These are phyloP conservation scores for Euproctis similis DNA, from an alignment of 2,888 invertebrate species.

Conservation along the genomic window DNA sequence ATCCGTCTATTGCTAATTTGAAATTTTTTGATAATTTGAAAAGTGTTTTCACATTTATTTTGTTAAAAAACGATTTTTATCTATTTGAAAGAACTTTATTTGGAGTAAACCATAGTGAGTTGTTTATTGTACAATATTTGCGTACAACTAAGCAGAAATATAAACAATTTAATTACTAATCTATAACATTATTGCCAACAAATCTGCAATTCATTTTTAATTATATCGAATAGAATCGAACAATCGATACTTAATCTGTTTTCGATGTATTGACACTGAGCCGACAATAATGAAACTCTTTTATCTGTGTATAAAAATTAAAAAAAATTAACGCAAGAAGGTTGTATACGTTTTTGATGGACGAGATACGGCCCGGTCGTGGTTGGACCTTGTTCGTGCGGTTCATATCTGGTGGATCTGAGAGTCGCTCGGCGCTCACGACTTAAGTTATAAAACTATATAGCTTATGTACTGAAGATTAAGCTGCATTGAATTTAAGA, in stretches of 20 bases:
- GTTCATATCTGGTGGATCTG: slow-evolving; percentile 40
- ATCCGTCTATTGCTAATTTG: too few species aligned
- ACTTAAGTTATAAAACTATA: slow-evolving; percentile 31
- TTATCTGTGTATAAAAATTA: slow-evolving; percentile 34
- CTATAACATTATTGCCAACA: too few species aligned
- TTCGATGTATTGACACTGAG: slow-evolving; percentile 26
- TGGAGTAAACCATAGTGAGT: too few species aligned
- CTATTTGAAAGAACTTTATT: too few species aligned
- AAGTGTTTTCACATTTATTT: too few species aligned
- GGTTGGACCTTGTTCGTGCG: slow-evolving; percentile 29
- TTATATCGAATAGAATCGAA: too few species aligned
- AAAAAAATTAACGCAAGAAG: slow-evolving; percentile 28
- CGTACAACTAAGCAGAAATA: too few species aligned
- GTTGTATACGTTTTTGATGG: slow-evolving; percentile 36
- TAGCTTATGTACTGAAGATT: slow-evolving; percentile 26
- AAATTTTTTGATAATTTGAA: too few species aligned
- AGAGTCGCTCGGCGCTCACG: slow-evolving; percentile 31
- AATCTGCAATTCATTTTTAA: too few species aligned
- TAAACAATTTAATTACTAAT: too few species aligned
- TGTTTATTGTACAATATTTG: too few species aligned
- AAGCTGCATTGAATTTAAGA: slow-evolving; percentile 26
- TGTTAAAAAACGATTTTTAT: too few species aligned
- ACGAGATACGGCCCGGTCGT: slow-evolving; percentile 36
- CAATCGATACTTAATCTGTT: neutral
- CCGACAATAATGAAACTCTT: slow-evolving; percentile 31